A percentile compares a stretch with the other conserved stretches of the same genome.
phyloP scores from a whole-genome alignment of 2,113 vertebrate species.

The Rhynchopsitta pachyrhyncha region DNA sequence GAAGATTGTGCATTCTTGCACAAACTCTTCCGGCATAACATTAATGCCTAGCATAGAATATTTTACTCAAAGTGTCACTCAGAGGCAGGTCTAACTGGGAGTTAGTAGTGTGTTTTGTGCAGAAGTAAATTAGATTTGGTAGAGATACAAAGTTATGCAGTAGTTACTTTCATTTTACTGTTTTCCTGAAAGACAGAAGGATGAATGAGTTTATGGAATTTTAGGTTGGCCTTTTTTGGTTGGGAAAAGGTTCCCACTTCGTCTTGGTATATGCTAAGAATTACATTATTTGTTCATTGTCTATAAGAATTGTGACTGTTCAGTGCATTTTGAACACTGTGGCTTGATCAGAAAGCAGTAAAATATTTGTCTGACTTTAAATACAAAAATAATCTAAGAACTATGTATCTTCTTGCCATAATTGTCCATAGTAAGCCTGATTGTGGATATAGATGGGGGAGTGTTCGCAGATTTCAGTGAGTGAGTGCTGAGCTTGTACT shows the following conservation, averaged over 20 bases:
- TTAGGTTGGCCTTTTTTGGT: not conserved
- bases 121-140: not conserved
- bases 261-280: not conserved
- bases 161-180: not conserved
- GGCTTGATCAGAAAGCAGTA: not conserved
- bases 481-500: not conserved
- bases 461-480: not conserved
- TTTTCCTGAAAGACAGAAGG: not conserved
- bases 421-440: not conserved
- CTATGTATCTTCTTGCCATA: not conserved
- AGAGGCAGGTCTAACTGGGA: not conserved
- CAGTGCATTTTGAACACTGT: not conserved
- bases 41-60: not conserved
- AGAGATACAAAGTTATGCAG: not conserved
- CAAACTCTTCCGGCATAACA: not conserved
- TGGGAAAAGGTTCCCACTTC: not conserved
- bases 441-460: not conserved
- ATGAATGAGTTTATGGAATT: not conserved
- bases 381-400: not conserved
- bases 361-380: not conserved
- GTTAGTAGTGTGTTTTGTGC: not conserved
- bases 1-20: not conserved
- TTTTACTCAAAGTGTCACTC: not conserved
- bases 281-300: not conserved
- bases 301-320: not conserved